Conservation (phyloP, 2,888 invertebrate genomes). For the Cosmia pyralina region DNA sequence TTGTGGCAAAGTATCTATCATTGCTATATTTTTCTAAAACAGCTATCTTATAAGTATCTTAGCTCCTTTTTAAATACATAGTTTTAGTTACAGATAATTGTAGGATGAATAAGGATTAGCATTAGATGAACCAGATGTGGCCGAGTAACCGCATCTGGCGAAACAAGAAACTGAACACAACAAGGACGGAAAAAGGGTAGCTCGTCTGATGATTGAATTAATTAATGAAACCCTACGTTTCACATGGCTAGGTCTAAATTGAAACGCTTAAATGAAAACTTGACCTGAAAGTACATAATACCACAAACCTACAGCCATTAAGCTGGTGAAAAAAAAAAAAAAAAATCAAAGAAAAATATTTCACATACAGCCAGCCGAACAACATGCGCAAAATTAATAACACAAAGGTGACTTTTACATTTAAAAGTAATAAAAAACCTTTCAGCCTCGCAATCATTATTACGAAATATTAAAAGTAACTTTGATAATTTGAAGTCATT, state of each 20-base stretch:
- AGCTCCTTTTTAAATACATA: conserved; percentile 11
- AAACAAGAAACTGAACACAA: conserved; percentile 41
- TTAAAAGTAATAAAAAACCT: conserved; percentile 59
- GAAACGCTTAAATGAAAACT: background rate
- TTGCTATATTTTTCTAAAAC: conserved; percentile 29
- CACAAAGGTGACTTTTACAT: conserved; percentile 52
- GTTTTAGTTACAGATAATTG: conserved; percentile 13
- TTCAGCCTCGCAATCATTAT: conserved; percentile 61
- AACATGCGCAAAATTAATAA: conserved; percentile 52
- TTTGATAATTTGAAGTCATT: conserved; percentile 66
- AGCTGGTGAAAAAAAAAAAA: background rate
- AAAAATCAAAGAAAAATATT: background rate
- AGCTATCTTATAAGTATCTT: background rate
- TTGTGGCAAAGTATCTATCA: conserved; percentile 27
- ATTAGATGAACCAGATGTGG: conserved; percentile 31
- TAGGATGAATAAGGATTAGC: conserved; percentile 20
- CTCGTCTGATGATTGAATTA: conserved; percentile 31
- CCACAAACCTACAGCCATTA: background rate
- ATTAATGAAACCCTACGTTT: conserved; percentile 5
- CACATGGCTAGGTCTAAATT: background rate
- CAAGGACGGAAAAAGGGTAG: conserved; percentile 16
- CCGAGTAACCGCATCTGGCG: conserved; percentile 41
- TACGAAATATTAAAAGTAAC: conserved; percentile 60
- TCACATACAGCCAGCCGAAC: conserved; percentile 9
- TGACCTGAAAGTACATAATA: background rate